These are phyloP conservation scores for Melieria omissa DNA, from an alignment of 2,888 invertebrate species.

Conservation along the genomic window DNA sequence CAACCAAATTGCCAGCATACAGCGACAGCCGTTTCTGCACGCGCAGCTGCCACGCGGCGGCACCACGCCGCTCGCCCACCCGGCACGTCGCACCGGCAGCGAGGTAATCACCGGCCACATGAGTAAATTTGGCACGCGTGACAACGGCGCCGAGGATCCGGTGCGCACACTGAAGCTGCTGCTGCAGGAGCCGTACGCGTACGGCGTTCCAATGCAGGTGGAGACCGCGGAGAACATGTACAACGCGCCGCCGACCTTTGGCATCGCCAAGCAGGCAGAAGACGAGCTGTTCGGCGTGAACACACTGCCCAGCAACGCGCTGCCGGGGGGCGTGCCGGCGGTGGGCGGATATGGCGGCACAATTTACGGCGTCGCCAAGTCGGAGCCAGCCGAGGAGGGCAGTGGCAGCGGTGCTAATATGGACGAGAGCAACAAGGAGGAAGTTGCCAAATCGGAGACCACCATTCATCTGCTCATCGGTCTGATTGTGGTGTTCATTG, in stretches of 20 bases:
- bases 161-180: conserved; percentile 61
- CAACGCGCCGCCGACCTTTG: conserved; percentile 65
- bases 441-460: conserved; percentile 71
- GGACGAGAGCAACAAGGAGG: conserved; percentile 48
- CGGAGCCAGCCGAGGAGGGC: conserved; percentile 30
- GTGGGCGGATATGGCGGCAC: background rate
- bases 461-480: conserved; percentile 74
- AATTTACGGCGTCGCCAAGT: conserved; percentile 39
- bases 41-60: conserved; percentile 21
- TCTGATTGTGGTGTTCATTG: conserved; percentile 77
- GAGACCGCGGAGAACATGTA: conserved; percentile 63
- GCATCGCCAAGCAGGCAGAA: conserved; percentile 33
- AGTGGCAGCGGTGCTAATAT: background rate
- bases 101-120: conserved; percentile 65
- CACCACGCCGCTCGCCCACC: conserved; percentile 5
- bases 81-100: background rate
- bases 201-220: conserved; percentile 36
- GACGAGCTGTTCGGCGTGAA: conserved; percentile 33
- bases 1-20: conserved; percentile 67
- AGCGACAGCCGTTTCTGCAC: conserved; percentile 56
- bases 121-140: conserved; percentile 64
- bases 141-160: conserved; percentile 63
- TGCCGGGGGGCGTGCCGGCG: background rate
- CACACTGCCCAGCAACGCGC: conserved; percentile 17
- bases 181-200: conserved; percentile 57